Conservation (phyloP, 1,140 invertebrate species). For the Drosophila sucinea region DNA sequence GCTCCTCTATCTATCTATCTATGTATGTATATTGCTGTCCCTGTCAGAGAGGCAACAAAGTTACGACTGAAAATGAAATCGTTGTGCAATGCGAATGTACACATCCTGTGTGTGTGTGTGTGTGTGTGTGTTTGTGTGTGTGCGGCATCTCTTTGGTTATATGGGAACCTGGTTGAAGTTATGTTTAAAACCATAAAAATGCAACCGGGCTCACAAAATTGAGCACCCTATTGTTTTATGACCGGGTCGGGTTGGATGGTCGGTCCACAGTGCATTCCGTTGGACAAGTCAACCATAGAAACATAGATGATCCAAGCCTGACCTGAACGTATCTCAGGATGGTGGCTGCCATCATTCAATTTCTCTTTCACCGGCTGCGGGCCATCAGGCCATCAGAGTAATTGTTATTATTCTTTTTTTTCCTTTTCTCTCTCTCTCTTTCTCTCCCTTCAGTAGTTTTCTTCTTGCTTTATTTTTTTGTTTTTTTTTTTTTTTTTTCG, state of each 20-base stretch:
- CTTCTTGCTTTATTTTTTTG: constrained; percentile 12
- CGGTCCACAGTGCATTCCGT: constrained; percentile 5
- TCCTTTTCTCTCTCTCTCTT: constrained; percentile 8
- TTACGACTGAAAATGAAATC: constrained; percentile 58
- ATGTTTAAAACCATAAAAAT: constrained; percentile 9
- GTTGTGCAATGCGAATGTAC: constrained; percentile 43
- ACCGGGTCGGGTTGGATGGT: not conserved
- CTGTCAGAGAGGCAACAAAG: constrained; percentile 52
- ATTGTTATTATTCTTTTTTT: constrained; percentile 69
- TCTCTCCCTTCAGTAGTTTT: too few species aligned
- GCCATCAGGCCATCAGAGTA: constrained; percentile 68
- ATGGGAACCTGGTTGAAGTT: not conserved
- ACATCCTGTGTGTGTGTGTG: constrained; percentile 35
- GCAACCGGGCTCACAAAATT: not conserved
- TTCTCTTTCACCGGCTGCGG: constrained; percentile 56
- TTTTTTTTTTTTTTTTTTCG: constrained; percentile 7
- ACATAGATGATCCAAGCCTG: not conserved
- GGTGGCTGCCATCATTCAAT: constrained; percentile 33
- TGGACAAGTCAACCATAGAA: constrained; percentile 19
- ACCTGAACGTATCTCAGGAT: constrained; percentile 2
- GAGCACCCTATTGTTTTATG: constrained; percentile 10
- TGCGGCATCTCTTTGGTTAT: constrained; percentile 35
- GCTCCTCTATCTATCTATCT: not conserved
- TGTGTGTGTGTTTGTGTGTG: too few species aligned
- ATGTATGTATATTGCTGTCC: not conserved